These are phyloP conservation scores for Hymenopus coronatus DNA, from an alignment of 2,888 invertebrate genomes.

Conservation along the genomic window DNA sequence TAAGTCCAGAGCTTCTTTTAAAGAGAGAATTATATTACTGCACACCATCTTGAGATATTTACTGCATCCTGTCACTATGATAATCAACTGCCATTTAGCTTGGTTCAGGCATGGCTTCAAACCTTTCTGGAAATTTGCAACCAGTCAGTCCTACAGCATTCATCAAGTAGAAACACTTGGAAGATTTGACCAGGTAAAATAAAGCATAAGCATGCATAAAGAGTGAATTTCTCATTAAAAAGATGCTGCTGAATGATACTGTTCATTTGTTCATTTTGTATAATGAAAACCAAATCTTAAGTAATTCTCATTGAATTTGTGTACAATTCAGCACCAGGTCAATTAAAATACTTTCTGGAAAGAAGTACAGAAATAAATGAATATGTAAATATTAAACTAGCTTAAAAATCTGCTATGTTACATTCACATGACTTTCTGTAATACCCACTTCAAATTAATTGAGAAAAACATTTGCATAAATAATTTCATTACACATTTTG, in stretches of 20 bases:
- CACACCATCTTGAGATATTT: background rate
- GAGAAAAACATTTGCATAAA: no score
- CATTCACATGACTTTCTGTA: no score
- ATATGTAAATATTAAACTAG: no score
- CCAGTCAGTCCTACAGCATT: background rate
- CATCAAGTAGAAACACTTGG: background rate
- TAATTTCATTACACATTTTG: no score
- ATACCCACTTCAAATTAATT: no score
- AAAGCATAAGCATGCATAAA: background rate
- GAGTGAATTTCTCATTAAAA: background rate
- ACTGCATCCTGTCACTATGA: background rate
- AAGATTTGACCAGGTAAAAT: background rate
- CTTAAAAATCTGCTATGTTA: no score
- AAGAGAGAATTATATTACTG: background rate
- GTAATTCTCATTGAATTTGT: no score
- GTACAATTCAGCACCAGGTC: no score
- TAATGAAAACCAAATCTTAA: no score
- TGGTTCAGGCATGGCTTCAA: background rate
- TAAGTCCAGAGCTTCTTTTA: background rate
- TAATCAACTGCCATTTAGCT: background rate
- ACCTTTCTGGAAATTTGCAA: background rate
- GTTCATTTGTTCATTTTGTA: no score
- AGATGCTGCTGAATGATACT: background rate
- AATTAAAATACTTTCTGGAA: no score
- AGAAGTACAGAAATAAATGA: no score